phyloP scores from a whole-genome alignment of 2,888 invertebrate species.

The Habroteleia sp. region DNA sequence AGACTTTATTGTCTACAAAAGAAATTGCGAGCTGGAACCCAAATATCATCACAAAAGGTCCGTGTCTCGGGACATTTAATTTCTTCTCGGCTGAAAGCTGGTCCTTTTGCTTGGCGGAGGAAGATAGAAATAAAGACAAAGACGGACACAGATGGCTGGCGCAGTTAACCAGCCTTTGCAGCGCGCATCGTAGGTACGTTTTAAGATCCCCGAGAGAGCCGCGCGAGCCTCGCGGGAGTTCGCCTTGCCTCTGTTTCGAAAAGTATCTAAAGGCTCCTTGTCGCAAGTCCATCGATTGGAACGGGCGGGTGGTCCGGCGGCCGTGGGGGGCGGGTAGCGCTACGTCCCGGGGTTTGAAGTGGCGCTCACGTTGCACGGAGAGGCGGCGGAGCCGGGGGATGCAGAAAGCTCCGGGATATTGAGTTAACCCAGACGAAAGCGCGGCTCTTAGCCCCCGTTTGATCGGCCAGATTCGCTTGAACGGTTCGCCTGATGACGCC shows the following conservation, averaged over 20 bases:
- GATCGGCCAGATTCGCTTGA: conserved; percentile 81
- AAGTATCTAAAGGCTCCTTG: conserved; percentile 77
- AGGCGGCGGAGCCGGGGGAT: conserved; percentile 26
- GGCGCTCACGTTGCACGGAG: conserved; percentile 33
- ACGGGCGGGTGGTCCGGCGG: conserved; percentile 71
- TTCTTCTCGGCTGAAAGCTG: conserved; percentile 19
- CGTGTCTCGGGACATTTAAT: conserved; percentile 13
- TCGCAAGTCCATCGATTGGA: conserved; percentile 79
- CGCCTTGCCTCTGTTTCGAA: conserved; percentile 65
- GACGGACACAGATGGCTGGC: conserved; percentile 33
- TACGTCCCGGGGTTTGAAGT: conserved; percentile 47
- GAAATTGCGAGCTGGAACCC: conserved; percentile 6
- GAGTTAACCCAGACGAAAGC: conserved; percentile 80
- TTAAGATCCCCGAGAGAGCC: conserved; percentile 53
- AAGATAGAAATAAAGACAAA: too few species aligned
- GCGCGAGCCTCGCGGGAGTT: conserved; percentile 61
- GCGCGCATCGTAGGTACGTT: conserved; percentile 50
- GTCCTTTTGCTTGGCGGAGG: too few species aligned
- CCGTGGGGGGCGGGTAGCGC: conserved; percentile 26
- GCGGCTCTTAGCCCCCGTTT: conserved; percentile 80
- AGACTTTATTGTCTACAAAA: not conserved
- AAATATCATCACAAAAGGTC: conserved; percentile 18
- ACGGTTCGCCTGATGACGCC: conserved; percentile 72
- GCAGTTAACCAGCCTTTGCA: conserved; percentile 60
- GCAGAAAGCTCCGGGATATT: conserved; percentile 70